Evolutionary conservation across 2,888 invertebrate genomes (phyloP), one percentile per base, ranked within the genome.

Genomic region (Erebia palarica): DNA sequence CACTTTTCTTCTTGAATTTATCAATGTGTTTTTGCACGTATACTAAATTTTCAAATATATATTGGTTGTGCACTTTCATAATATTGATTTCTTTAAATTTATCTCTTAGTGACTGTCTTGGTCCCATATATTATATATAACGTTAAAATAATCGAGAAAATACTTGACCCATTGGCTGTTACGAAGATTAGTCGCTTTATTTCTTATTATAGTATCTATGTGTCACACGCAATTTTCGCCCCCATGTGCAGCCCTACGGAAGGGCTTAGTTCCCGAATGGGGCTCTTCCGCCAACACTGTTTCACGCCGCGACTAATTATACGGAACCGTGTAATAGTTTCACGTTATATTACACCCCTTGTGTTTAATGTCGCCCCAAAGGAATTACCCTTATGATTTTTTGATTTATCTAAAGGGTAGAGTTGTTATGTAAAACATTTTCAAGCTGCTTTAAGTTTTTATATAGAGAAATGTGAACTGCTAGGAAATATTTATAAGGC

Each of bases 201-300:
- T 36, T 36, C 36, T 36, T 36, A 5, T 36, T 36, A 36, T 36
- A 8, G 13, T 49, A 3, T 14, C 13, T 51, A 18, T n/a, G 4
- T 0, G 18, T 1, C 18, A 13, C 55, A 16, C 70, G 72, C 75
- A 75, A 71, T 79, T 79, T 75, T 77, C 75, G 77, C 76, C 67
- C 66, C 73, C 75, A 79, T 83, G 82, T 82, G 81, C 82, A 81
- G 76, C 73, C 77, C 72, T 61, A 47, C 73, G 72, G 68, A 68
- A 73, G 73, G 76, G 75, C 74, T 75, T 72, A 77, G 69, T 60
- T 71, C 61, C 57, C 51, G 72, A 76, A 72, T 60, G 73, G 51
- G 71, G 44, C 71, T 73, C 70, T 73, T 73, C 75, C 65, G 65
- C 44, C 60, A 69, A 74, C 74, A 71, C 73, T 75, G 69, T 74